A percentile compares a stretch with the other conserved stretches of the same genome.
Evolutionary conservation across 2,888 invertebrate genomes (phyloP).

Genomic region (Aphidoletes aphidimyza): DNA sequence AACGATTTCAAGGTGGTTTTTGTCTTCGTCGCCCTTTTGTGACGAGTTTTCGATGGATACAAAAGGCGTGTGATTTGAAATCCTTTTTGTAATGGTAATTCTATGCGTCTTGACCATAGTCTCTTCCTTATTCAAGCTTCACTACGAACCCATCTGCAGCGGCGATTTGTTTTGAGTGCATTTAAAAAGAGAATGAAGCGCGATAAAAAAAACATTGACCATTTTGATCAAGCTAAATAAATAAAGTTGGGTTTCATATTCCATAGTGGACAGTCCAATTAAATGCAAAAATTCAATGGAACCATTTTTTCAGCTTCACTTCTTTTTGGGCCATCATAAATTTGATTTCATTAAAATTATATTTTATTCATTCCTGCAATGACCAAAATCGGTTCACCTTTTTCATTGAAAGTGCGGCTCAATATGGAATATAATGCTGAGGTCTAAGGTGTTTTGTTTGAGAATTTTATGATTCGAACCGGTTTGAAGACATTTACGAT

Average conservation of each 20-base stretch:
- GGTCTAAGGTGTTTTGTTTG: too few species aligned
- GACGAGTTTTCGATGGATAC: not conserved
- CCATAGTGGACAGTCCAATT: not conserved
- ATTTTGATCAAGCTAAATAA: conserved; percentile 20
- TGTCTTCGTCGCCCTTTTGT: not conserved
- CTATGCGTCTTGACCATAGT: not conserved
- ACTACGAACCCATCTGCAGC: not conserved
- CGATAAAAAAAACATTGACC: conserved; percentile 5
- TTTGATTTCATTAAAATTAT: conserved; percentile 21
- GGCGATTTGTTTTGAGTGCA: conserved; percentile 45
- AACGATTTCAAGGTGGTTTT: not conserved
- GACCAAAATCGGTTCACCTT: not conserved
- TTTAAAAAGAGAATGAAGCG: not conserved
- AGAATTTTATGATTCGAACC: not conserved
- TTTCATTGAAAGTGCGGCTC: not conserved
- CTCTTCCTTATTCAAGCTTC: not conserved
- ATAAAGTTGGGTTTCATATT: not conserved
- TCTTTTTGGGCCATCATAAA: conserved; percentile 24
- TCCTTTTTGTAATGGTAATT: not conserved
- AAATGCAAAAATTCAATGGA: conserved; percentile 8
- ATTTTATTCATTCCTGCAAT: not conserved
- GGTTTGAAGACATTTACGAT: conserved; percentile 31
- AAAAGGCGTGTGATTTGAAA: conserved; percentile 45
- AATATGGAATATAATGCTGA: too few species aligned
- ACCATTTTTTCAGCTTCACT: conserved; percentile 35